phyloP scores from a whole-genome alignment of 2,888 invertebrate genomes.

The Polyommatus iphigenia region DNA sequence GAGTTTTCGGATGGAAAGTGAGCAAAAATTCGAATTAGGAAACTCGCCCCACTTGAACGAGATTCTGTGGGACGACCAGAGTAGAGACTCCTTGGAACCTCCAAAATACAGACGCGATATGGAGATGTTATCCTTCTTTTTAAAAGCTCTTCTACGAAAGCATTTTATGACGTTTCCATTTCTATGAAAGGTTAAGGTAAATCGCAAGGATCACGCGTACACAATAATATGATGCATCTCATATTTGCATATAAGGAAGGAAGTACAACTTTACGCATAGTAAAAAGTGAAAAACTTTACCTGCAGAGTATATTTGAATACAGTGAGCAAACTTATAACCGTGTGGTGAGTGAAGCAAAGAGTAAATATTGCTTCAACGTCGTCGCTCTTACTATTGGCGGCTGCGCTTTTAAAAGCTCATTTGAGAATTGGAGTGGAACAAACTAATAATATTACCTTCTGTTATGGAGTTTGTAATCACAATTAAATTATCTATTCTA shows the following conservation, averaged over 20 bases:
- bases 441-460: not conserved
- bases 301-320: not conserved
- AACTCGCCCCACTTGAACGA: not conserved
- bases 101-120: not conserved
- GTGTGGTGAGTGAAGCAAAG: constrained; percentile 4
- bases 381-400: not conserved
- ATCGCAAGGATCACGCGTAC: not conserved
- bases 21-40: not conserved
- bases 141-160: not conserved
- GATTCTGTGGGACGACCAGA: not conserved
- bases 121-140: not conserved
- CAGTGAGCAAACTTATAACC: not conserved
- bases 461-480: not conserved
- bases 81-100: not conserved
- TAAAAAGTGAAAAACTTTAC: constrained; percentile 21
- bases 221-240: not conserved
- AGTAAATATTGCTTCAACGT: constrained; percentile 11
- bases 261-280: not conserved
- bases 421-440: constrained; percentile 25
- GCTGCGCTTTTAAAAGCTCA: constrained; percentile 15
- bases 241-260: constrained; percentile 19
- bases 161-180: not conserved
- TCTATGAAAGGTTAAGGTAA: not conserved
- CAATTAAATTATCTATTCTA: not conserved
- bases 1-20: too few species aligned